Base-by-base conservation (phyloP, 1,140 invertebrate species). In the Lethrus apterus region DNA sequence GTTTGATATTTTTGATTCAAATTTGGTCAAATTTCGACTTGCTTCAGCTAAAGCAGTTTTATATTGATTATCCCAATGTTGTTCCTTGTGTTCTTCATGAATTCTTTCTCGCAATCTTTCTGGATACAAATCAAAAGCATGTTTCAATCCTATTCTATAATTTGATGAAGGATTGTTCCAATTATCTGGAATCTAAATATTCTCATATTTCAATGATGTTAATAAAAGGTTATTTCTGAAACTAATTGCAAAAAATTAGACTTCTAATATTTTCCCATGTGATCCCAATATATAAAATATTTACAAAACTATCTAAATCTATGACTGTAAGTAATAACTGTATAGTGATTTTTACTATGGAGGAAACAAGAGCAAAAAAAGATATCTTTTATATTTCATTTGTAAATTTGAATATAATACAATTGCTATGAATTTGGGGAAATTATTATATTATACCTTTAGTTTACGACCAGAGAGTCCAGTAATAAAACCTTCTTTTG, bases 391-490 rank as follows among this genome's bases (percentile, higher is more conserved):
- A n/a, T n/a, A n/a, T n/a, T n/a, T n/a, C n/a, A n/a, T n/a, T n/a
- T n/a, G n/a, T n/a, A n/a, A n/a, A n/a, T n/a, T n/a, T n/a, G n/a
- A n/a, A n/a, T n/a, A n/a, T n/a, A n/a, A n/a, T n/a, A n/a, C n/a
- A n/a, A n/a, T n/a, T n/a, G n/a, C n/a, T n/a, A n/a, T n/a, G n/a
- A n/a, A n/a, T 26, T 26, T 26, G n/a, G 24, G 2, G 5, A 0
- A 8, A 48, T 23, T 41, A 46, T 26, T 30, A 42, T 44, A 35
- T 51, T 55, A 63, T 74, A 92, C 91, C 73, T 88, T 89, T 20
- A 98, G 71, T 67, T 83, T 86, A 48, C 90, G 75, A 34, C 93
- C 93, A 55, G 87, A 89, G 5, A 95, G 58, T 24, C 93, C 93
- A 56, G 76, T 84, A 38, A 99, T 82, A 50, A 70, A 71, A 15